These are phyloP conservation scores for Chiroxiphia lanceolata DNA, from an alignment of 2,797 vertebrate genomes.

Conservation along the genomic window DNA sequence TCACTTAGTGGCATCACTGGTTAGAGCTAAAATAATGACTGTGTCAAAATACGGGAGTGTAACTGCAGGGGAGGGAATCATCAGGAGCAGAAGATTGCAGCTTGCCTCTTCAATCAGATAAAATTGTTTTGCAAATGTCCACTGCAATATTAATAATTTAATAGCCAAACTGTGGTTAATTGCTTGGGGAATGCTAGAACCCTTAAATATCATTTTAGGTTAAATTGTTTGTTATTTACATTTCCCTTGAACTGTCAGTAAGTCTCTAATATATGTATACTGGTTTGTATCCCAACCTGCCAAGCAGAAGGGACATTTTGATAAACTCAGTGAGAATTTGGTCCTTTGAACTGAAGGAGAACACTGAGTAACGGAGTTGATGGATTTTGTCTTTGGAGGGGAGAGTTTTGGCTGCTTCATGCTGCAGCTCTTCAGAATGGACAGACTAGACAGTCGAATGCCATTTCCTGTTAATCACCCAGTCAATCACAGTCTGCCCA, in stretches of 20 bases:
- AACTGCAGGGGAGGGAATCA: background rate
- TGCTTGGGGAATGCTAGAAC: background rate
- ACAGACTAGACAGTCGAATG: background rate
- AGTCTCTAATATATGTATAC: background rate
- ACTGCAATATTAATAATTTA: slow-evolving; percentile 22
- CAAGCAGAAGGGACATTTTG: background rate
- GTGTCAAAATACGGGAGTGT: background rate
- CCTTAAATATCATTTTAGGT: background rate
- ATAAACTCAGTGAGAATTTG: background rate
- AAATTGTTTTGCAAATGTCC: background rate
- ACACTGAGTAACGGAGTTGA: background rate
- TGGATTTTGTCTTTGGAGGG: background rate
- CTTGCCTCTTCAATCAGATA: slow-evolving; percentile 2
- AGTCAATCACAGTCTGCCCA: background rate
- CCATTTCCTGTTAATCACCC: background rate
- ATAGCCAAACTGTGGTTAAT: background rate
- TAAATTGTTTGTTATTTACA: background rate
- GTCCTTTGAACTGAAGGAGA: background rate
- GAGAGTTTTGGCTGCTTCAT: background rate
- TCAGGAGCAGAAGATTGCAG: background rate
- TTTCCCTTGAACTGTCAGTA: background rate
- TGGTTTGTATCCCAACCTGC: background rate
- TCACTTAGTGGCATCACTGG: background rate
- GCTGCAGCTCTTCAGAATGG: background rate
- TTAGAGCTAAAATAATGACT: background rate